phyloP scores from a whole-genome alignment of 2,113 vertebrate species.

The Tachysurus vachellii region DNA sequence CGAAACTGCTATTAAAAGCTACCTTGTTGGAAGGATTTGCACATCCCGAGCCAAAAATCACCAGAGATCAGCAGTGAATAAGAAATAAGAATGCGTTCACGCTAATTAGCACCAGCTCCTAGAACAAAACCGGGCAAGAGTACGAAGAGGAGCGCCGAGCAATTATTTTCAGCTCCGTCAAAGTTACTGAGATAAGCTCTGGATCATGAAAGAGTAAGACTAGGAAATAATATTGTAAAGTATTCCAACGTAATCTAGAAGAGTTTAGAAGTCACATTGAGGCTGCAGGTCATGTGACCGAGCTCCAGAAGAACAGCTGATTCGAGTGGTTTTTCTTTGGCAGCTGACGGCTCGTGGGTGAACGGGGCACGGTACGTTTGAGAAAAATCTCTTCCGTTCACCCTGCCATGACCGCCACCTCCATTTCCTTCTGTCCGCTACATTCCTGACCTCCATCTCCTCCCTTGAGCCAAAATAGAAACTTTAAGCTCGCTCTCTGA shows the following conservation, averaged over 20 bases:
- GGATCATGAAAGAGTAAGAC: background rate
- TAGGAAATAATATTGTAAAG: background rate
- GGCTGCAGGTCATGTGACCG: conserved; percentile 17
- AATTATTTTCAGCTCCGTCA: conserved; percentile 5
- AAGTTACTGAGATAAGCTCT: background rate
- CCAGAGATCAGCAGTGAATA: background rate
- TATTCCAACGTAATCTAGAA: background rate
- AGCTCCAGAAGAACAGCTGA: conserved; percentile 9
- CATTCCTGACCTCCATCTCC: background rate
- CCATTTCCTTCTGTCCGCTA: background rate
- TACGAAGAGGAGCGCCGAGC: background rate
- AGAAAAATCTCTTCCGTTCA: background rate
- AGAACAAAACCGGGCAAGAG: background rate
- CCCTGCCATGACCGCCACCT: background rate
- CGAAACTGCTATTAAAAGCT: conserved; percentile 65
- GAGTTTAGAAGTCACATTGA: background rate
- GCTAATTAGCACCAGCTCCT: conserved; percentile 17
- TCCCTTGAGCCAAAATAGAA: background rate
- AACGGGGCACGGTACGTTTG: background rate
- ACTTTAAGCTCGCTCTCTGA: background rate
- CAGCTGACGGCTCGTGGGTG: background rate
- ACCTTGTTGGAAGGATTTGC: conserved; percentile 54
- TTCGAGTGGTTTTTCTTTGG: background rate
- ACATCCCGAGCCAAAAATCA: background rate
- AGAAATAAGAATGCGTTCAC: background rate